These are phyloP conservation scores for Orbicella faveolata DNA, from an alignment of 64 coral and sea anemone genomes.

Conservation along the genomic window DNA sequence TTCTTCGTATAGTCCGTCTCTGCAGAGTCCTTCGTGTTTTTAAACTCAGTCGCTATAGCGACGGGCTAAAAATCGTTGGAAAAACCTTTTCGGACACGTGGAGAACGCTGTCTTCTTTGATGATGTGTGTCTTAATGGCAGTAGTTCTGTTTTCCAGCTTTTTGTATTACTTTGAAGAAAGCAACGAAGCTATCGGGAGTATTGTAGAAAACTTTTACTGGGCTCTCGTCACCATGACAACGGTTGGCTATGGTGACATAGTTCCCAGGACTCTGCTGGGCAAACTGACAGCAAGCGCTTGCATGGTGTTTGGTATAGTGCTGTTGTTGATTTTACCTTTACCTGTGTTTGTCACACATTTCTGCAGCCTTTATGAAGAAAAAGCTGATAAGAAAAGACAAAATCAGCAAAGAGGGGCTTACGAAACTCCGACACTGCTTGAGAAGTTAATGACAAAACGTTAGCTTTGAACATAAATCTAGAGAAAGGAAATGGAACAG, in stretches of 20 bases:
- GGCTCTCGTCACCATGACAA: slow-evolving; percentile 82
- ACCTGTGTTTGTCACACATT: slow-evolving; percentile 56
- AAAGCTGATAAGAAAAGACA: background rate
- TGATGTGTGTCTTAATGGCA: slow-evolving; percentile 41
- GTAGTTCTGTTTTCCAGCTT: slow-evolving; percentile 56
- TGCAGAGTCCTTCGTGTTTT: slow-evolving; percentile 59
- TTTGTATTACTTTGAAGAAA: slow-evolving; percentile 61
- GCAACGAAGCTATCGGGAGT: slow-evolving; percentile 25
- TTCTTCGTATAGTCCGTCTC: slow-evolving; percentile 49
- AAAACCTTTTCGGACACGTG: slow-evolving; percentile 35
- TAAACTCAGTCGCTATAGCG: slow-evolving; percentile 67
- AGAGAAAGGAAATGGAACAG: too few species aligned
- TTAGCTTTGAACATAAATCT: too few species aligned
- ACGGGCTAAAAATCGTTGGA: slow-evolving; percentile 52
- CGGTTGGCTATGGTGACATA: slow-evolving; percentile 84
- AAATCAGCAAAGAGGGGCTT: background rate
- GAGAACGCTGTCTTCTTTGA: slow-evolving; percentile 34
- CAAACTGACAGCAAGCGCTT: slow-evolving; percentile 31
- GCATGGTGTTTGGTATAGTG: slow-evolving; percentile 49
- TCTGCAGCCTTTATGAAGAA: slow-evolving; percentile 42
- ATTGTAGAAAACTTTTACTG: slow-evolving; percentile 65
- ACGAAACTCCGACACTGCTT: background rate
- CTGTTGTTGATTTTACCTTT: slow-evolving; percentile 42
- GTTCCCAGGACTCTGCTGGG: slow-evolving; percentile 41
- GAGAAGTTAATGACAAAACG: background rate